Percentiles rank a stretch among this genome's conserved stretches.
These are phyloP conservation scores for Blera fallax DNA, from an alignment of 2,888 invertebrate species.

Conservation along the genomic window DNA sequence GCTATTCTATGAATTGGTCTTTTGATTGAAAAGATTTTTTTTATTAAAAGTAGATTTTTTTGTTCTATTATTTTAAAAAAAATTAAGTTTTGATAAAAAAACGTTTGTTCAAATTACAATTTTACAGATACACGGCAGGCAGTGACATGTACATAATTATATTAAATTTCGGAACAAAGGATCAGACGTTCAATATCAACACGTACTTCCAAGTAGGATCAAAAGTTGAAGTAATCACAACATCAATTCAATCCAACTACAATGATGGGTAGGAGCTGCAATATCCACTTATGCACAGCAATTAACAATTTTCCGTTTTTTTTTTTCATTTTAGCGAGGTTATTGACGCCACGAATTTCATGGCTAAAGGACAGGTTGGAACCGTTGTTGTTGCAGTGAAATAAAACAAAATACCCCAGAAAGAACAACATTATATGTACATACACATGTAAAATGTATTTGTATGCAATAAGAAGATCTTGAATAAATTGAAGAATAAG, in stretches of 20 bases:
- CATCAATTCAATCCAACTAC: constrained; percentile 78
- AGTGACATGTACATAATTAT: constrained; percentile 81
- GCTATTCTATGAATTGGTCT: too few relatives aligned
- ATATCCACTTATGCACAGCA: not conserved
- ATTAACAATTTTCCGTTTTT: not conserved
- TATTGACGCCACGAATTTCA: constrained; percentile 75
- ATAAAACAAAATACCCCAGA: not conserved
- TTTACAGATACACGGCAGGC: constrained; percentile 75
- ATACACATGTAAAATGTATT: too few relatives aligned
- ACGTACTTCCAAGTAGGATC: constrained; percentile 75
- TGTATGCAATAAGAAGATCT: not conserved
- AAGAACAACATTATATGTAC: not conserved
- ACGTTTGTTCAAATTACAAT: not conserved
- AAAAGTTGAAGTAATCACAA: constrained; percentile 79
- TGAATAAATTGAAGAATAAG: not conserved
- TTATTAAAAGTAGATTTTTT: too few relatives aligned
- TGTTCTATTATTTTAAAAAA: too few relatives aligned
- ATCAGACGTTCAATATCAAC: constrained; percentile 82
- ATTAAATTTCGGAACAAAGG: constrained; percentile 83
- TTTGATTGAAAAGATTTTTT: too few relatives aligned
- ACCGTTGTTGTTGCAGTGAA: constrained; percentile 77
- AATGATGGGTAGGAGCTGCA: constrained; percentile 77
- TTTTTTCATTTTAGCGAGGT: constrained; percentile 73
- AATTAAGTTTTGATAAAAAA: too few relatives aligned
- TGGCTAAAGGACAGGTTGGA: constrained; percentile 77